Evolutionary conservation across 2,113 vertebrate species (phyloP), one percentile per base, ranked within the genome.

Genomic region (Nettapus auritus): DNA sequence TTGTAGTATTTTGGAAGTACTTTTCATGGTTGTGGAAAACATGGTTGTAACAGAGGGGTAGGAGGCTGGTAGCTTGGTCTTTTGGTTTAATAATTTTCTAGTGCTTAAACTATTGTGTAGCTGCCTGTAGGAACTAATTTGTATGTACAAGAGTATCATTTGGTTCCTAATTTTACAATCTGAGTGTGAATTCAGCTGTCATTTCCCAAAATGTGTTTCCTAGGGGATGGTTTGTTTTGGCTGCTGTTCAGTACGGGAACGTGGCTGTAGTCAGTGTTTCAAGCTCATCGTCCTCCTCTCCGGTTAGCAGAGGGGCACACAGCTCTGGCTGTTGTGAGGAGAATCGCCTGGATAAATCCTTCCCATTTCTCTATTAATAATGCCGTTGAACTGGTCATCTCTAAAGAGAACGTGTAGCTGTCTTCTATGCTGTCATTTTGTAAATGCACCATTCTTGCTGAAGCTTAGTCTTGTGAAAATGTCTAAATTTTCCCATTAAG

Each of bases 401-500:
- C 93, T 40, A 4, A 31, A 9, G 96, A 36, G 52, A 78, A 46
- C 8, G 11, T 67, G 0, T 3, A 23, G 80, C 82, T 80, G 80
- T 78, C 92, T 69, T 76, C 80, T 56, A 62, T 62, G 50, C 96
- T 96, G 93, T 96, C 97, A 62, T 74, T 89, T 89, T 88, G 56
- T 75, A 83, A 97, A 94, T 50, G 93, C 62, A 55, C 96, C 85
- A 1, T 92, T 97, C 96, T 48, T 86, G 91, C 75, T 46, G 82
- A 66, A 94, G 95, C 97, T 88, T 77, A 77, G 92, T 84, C 97
- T 96, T 95, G 96, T 95, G 97, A 96, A 97, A 98, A 97, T 97
- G 97, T 98, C 97, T 98, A 90, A 94, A 97, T 98, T 98, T 97
- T 82, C 97, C 97, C 97, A 98, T 98, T 98, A 98, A 97, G 97